Conservation (phyloP, 2,888 invertebrate genomes). For the Coelopa pilipes region DNA sequence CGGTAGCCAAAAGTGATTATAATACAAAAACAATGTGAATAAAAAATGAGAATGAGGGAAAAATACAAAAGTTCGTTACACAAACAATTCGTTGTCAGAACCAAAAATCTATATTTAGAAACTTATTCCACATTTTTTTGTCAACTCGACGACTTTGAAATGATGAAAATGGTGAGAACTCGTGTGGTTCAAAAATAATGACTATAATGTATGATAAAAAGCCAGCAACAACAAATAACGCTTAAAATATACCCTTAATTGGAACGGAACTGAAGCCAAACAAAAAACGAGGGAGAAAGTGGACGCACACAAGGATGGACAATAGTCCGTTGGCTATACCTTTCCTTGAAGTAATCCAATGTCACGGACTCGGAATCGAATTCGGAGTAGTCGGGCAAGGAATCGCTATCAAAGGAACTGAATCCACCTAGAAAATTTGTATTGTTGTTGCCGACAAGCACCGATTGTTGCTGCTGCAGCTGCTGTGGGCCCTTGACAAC, state of each 20-base stretch:
- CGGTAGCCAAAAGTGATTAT: not conserved
- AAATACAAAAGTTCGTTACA: not conserved
- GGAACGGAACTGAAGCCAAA: not conserved
- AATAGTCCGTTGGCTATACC: constrained; percentile 55
- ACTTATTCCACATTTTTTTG: not conserved
- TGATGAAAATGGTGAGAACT: not conserved
- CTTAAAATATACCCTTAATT: not conserved
- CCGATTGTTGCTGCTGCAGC: constrained; percentile 45
- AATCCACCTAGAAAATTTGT: constrained; percentile 66
- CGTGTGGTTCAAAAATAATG: not conserved
- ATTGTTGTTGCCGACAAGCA: constrained; percentile 49
- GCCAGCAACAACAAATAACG: not conserved
- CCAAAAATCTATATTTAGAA: not conserved
- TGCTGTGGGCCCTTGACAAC: constrained; percentile 43
- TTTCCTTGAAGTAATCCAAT: constrained; percentile 69
- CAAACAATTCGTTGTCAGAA: not conserved
- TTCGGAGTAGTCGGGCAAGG: constrained; percentile 70
- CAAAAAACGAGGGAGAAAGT: not conserved
- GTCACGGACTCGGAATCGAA: constrained; percentile 70
- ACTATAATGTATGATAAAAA: not conserved
- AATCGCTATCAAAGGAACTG: constrained; percentile 69
- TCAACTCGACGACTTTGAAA: no score
- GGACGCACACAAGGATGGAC: not conserved
- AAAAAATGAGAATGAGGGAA: not conserved
- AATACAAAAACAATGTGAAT: no score